phyloP scores from a whole-genome alignment of 2,888 invertebrate species.

The Tenthredo mesomela region DNA sequence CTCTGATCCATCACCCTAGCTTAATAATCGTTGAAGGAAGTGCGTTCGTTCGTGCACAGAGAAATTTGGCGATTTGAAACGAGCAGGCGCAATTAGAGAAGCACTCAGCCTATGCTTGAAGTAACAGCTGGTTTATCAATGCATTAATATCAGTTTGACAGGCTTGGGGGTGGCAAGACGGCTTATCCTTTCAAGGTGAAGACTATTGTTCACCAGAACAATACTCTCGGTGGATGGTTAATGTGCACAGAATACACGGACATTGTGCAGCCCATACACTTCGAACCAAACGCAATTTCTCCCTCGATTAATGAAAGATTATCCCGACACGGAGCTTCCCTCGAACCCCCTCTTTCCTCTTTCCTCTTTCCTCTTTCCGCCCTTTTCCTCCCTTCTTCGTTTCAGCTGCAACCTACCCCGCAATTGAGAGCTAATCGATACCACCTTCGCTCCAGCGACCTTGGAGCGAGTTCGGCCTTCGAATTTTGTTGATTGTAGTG shows the following conservation, averaged over 20 bases:
- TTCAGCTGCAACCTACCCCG: constrained; percentile 25
- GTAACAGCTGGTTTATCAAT: constrained; percentile 51
- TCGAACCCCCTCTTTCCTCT: background rate
- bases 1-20: background rate
- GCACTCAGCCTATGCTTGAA: constrained; percentile 20
- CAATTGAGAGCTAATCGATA: constrained; percentile 48
- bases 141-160: constrained; percentile 50
- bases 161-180: constrained; percentile 15
- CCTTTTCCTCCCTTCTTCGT: constrained; percentile 9
- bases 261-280: constrained; percentile 31
- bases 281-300: constrained; percentile 38
- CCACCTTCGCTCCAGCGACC: constrained; percentile 35
- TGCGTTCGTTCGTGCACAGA: constrained; percentile 6
- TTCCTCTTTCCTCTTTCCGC: background rate
- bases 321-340: constrained; percentile 31
- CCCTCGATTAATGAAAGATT: constrained; percentile 49
- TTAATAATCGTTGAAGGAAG: too few species aligned
- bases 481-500: constrained; percentile 10
- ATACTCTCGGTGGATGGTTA: constrained; percentile 39
- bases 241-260: constrained; percentile 44
- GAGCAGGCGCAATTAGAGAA: constrained; percentile 38
- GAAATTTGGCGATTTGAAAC: background rate
- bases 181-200: constrained; percentile 45
- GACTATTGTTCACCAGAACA: constrained; percentile 45
- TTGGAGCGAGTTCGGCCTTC: background rate